phyloP scores from a whole-genome alignment of 2,888 invertebrate genomes.

The Boloria selene region DNA sequence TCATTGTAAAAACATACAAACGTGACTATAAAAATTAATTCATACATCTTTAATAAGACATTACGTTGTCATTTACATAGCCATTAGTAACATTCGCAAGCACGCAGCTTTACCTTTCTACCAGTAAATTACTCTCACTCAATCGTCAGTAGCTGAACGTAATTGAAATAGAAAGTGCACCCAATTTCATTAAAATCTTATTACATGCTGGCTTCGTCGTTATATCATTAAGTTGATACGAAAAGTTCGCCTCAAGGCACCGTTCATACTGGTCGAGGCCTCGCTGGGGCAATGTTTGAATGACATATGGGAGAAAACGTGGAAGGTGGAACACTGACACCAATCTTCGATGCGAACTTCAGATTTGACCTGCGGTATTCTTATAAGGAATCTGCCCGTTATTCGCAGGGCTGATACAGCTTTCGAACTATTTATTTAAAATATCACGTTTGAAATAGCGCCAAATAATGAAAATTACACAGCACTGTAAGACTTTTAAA shows the following conservation, averaged over 20 bases:
- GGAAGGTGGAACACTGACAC: slow-evolving; percentile 75
- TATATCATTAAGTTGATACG: slow-evolving; percentile 48
- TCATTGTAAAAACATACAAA: slow-evolving; percentile 23
- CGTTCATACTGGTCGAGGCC: slow-evolving; percentile 42
- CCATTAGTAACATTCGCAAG: slow-evolving; percentile 29
- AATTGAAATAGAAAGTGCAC: slow-evolving; percentile 68
- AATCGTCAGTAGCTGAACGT: slow-evolving; percentile 50
- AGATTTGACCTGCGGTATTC: slow-evolving; percentile 72
- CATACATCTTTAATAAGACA: slow-evolving; percentile 22
- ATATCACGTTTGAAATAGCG: not conserved
- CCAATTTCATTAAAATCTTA: slow-evolving; percentile 54
- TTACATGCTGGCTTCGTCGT: slow-evolving; percentile 48
- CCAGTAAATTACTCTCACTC: slow-evolving; percentile 45
- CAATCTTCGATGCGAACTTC: slow-evolving; percentile 70
- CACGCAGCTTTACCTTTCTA: slow-evolving; percentile 38
- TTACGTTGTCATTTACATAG: slow-evolving; percentile 24
- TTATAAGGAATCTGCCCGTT: slow-evolving; percentile 76
- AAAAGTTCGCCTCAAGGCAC: slow-evolving; percentile 46
- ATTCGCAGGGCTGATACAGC: slow-evolving; percentile 61
- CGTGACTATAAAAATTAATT: slow-evolving; percentile 21
- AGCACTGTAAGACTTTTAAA: too few species aligned
- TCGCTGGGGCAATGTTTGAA: slow-evolving; percentile 49
- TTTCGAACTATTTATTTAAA: not conserved
- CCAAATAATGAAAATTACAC: too few species aligned
- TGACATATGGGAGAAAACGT: slow-evolving; percentile 74